Conservation (phyloP, 2,797 vertebrate species). For the Hippocampus kuda region DNA sequence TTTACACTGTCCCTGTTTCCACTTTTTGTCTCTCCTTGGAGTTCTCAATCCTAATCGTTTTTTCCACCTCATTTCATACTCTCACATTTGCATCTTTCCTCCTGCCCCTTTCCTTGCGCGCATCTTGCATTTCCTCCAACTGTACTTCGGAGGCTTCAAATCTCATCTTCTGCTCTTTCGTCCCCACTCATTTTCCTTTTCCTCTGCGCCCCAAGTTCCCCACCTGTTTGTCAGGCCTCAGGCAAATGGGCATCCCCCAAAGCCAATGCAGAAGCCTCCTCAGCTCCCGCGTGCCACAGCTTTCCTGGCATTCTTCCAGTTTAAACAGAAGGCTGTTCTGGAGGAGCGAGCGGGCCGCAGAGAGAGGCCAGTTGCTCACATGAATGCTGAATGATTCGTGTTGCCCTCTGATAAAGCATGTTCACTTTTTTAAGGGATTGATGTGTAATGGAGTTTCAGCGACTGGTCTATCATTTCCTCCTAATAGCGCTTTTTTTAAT, state of each 20-base stretch:
- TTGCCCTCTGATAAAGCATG: conserved; percentile 68
- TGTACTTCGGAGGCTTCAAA: background rate
- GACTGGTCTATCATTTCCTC: conserved; percentile 82
- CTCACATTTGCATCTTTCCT: background rate
- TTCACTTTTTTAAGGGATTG: conserved; percentile 70
- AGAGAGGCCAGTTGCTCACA: conserved; percentile 43
- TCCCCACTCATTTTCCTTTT: background rate
- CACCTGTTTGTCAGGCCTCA: conserved; percentile 37
- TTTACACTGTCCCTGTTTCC: background rate
- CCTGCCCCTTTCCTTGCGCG: background rate
- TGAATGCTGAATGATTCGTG: conserved; percentile 73
- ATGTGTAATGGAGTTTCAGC: conserved; percentile 82
- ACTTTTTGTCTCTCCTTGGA: background rate
- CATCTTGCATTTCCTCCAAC: background rate
- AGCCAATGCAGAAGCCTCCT: conserved; percentile 33
- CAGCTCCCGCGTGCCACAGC: conserved; percentile 24
- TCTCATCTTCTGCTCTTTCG: background rate
- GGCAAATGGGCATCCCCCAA: conserved; percentile 43
- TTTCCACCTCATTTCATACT: background rate
- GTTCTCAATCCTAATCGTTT: background rate
- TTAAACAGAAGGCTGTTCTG: conserved; percentile 64
- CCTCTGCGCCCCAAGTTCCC: conserved; percentile 6
- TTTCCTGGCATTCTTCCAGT: conserved; percentile 56
- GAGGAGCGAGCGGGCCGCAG: conserved; percentile 30
- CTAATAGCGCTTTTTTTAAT: conserved; percentile 74